A percentile compares a stretch with the other conserved stretches of the same genome.
Conservation (phyloP, 2,888 invertebrate species). For the Idaea biselata region DNA sequence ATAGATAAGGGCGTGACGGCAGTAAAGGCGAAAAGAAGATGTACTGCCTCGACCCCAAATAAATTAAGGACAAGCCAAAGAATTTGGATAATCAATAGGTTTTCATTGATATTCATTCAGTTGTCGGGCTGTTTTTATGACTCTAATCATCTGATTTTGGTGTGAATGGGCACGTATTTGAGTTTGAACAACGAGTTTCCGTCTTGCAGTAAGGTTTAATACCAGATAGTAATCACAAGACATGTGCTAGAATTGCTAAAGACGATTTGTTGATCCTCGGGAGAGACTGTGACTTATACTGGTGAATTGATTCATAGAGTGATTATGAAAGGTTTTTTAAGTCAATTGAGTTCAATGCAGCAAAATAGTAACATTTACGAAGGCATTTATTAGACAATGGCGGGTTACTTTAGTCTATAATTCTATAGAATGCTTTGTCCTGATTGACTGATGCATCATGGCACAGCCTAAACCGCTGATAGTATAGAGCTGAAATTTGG, state of each 20-base stretch:
- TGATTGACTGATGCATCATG: no score
- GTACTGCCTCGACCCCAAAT: neutral
- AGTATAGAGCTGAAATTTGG: no score
- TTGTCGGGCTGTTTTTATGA: neutral
- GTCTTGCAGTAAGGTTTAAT: constrained; percentile 23
- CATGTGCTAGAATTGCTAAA: neutral
- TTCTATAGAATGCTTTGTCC: no score
- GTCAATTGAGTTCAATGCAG: constrained; percentile 7
- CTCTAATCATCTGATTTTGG: constrained; percentile 39
- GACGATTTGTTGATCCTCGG: neutral
- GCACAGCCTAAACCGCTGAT: no score
- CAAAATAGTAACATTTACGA: no score
- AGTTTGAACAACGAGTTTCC: constrained; percentile 36
- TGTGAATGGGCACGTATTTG: constrained; percentile 43
- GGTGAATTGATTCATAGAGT: neutral
- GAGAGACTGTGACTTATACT: neutral
- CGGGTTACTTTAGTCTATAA: no score
- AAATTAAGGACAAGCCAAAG: neutral
- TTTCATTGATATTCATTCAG: neutral
- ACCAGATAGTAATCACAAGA: neutral
- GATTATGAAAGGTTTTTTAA: neutral
- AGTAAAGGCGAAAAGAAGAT: neutral
- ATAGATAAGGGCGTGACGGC: neutral
- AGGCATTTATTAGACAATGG: no score
- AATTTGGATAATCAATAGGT: neutral